Base-by-base conservation (phyloP, 1,140 invertebrate species). In the Pseudomyrmex gracilis region DNA sequence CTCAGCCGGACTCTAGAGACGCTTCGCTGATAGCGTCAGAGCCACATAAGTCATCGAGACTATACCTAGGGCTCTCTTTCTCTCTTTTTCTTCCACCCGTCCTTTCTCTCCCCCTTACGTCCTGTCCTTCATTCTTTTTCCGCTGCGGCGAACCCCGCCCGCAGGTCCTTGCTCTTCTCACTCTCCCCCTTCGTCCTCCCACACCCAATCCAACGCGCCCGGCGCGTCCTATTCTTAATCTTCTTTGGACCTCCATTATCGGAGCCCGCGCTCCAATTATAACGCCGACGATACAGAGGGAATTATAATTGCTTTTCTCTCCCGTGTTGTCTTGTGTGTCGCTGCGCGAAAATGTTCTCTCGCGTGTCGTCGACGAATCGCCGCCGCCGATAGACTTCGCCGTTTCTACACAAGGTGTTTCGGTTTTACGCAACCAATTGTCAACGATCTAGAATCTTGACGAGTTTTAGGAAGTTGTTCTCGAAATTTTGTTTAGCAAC, bases 21-120 rank as follows among this genome's bases (percentile, higher is more conserved):
- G 93, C 92, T 89, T 93, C 85, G 91, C 94, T 94, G 94, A 94
- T 94, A 94, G 92, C 94, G 94, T 94, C 93, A 94, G 93, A 94
- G 92, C 92, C 93, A 94, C 93, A 94, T 94, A 94, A 94, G 93
- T 94, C 93, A 94, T 94, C 93, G 92, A 92, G 91, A 90, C 90
- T 91, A 85, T 89, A 91, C 90, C 88, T 90, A 92, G 87, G 87
- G 90, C 70, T 89, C 83, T 71, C 53, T 87, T 76, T 85, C 34
- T 34, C 34, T 34, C 34, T 34, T 34, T 34, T 34, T 34, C 34
- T 34, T 34, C 34, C 34, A 34, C 55, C 70, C 61, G 71, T 58
- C 74, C 12, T 57, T 15, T 15, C 5, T 58, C 55, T 60, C 13
- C 78, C 34, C 67, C 43, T 15, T 58, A 76, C 68, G 20, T 22